Base-by-base conservation (phyloP, 2,113 vertebrate genomes). In the Microcebus ravelobensis region DNA sequence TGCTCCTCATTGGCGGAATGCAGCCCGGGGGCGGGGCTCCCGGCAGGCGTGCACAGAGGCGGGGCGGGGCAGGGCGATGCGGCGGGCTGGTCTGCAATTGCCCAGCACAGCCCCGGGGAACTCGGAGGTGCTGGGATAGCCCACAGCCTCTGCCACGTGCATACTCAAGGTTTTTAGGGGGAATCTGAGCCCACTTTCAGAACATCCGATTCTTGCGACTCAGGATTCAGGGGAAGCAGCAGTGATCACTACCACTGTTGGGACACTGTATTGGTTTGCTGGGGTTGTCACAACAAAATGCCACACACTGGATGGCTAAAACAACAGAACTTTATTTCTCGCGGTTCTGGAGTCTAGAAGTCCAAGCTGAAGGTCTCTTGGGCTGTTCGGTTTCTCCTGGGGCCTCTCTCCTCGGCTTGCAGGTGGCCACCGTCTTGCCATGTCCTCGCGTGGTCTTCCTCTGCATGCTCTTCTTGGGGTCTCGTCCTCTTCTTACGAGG, bases 71-170 rank as follows among this genome's bases (percentile, higher is more conserved):
- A 1, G 42, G 42, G 42, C 6, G 42, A 45, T 45, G 42, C 42
- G 82, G 82, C 20, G 55, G 39, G 76, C 45, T 7, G 14, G 5
- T 55, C 42, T 63, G 77, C 15, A 42, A 0, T 15, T 3, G 57
- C 31, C 50, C 15, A 27, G 9, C 48, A 23, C 4, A 6, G 39
- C 36, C 1, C 0, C 1, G 1, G 42, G 59, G 57, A 84, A 0
- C 83, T 48, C 39, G 2, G 39, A 45, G 87, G 31, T 1, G 50
- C 42, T 13, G 25, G 23, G 42, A 10, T 6, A 12, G 8, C 0
- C 73, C 55, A 57, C 12, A 21, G 31, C 42, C 15, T 13, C 61
- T 48, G 71, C 71, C 25, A 23, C 2, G 3, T 29, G 31, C 48
- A 34, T 10, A 12, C 3, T n/a, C 79, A 42, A 29, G 71, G 31